Evolutionary conservation across 2,113 vertebrate genomes (phyloP).

Genomic region (Elachura formosa): DNA sequence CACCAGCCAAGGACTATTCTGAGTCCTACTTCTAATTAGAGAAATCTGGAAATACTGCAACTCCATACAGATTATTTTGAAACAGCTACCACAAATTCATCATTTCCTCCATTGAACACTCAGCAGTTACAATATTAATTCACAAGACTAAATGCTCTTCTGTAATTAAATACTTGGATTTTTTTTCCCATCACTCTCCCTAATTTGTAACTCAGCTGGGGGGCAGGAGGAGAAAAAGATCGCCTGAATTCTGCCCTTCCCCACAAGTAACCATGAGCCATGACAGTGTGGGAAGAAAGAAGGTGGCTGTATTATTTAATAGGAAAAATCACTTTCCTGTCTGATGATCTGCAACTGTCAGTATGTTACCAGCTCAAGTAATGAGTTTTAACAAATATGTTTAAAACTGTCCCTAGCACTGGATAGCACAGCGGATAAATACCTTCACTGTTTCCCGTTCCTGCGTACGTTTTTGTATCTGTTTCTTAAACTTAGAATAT

Average conservation of each 20-base stretch:
- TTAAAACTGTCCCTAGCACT: background rate
- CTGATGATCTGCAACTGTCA: background rate
- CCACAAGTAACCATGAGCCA: background rate
- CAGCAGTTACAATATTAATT: background rate
- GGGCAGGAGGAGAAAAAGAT: background rate
- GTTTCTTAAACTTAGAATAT: background rate
- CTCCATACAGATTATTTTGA: background rate
- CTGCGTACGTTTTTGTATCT: background rate
- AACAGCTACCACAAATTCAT: background rate
- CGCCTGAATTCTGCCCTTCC: background rate
- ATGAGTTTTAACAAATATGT: background rate
- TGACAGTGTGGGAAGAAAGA: background rate
- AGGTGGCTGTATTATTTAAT: background rate
- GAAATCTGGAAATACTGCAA: background rate
- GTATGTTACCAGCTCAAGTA: background rate
- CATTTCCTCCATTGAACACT: background rate
- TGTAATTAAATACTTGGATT: background rate
- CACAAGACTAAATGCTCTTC: background rate
- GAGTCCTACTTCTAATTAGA: background rate
- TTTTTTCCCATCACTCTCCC: background rate
- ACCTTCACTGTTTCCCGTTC: background rate
- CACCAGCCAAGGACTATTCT: background rate
- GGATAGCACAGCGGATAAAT: background rate
- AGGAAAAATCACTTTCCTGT: background rate
- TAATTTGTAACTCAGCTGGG: accelerated